Evolutionary conservation across 2,113 vertebrate species (phyloP).

Genomic region (Stomatorhinus ivindoensis): DNA sequence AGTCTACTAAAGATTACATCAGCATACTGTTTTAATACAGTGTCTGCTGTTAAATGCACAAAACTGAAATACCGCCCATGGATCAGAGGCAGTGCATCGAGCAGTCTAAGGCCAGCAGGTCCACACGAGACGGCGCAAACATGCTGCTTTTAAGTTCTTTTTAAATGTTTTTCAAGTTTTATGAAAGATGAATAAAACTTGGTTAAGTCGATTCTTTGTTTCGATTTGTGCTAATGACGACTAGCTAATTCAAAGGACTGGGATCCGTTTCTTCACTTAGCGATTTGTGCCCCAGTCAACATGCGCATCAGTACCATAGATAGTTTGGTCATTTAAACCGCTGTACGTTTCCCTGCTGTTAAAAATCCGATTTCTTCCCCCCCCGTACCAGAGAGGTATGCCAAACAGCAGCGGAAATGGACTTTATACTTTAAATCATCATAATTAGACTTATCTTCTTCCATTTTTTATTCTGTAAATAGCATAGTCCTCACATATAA

Average conservation of each 20-base stretch:
- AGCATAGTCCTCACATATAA: background rate
- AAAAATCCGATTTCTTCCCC: background rate
- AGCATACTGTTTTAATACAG: slow-evolving; percentile 3
- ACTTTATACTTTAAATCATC: background rate
- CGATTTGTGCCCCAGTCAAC: background rate
- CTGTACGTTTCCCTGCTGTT: background rate
- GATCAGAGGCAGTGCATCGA: background rate
- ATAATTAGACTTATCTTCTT: background rate
- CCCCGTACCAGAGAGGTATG: background rate
- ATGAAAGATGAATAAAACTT: slow-evolving; percentile 1
- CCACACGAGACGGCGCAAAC: background rate
- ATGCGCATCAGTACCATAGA: background rate
- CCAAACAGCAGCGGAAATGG: background rate
- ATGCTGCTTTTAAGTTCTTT: background rate
- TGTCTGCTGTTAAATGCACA: slow-evolving; percentile 10
- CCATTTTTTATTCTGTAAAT: background rate
- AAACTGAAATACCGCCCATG: background rate
- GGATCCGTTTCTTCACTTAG: background rate
- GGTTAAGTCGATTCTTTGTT: background rate
- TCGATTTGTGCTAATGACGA: background rate
- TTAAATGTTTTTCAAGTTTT: slow-evolving; percentile 9
- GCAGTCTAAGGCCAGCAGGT: background rate
- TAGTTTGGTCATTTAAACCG: background rate
- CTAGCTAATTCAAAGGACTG: background rate
- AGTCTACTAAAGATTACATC: background rate